A percentile compares a stretch with the other conserved stretches of the same genome.
Evolutionary conservation across 2,888 invertebrate species (phyloP).

Genomic region (Zonitis immaculata): DNA sequence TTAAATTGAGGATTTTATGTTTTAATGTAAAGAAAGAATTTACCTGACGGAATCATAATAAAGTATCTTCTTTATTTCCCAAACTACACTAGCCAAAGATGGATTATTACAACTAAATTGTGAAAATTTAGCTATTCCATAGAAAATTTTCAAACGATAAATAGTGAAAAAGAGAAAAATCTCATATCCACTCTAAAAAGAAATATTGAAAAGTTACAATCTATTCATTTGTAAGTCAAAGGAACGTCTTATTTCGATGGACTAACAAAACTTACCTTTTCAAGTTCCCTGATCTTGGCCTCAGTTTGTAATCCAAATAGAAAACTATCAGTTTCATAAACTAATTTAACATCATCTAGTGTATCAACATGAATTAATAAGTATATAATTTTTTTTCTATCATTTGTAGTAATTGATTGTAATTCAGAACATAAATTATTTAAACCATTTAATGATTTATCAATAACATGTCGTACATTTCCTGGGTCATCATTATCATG

Average conservation of each 20-base stretch:
- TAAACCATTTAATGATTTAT: background rate
- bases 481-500: background rate
- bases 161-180: conserved; percentile 53
- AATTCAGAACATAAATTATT: background rate
- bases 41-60: conserved; percentile 26
- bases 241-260: too few species aligned
- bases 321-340: conserved; percentile 54
- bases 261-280: conserved; percentile 53
- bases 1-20: too few species aligned
- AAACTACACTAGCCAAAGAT: conserved; percentile 3
- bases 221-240: too few species aligned
- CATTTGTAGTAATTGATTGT: background rate
- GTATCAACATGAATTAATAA: conserved; percentile 61
- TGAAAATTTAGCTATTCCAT: conserved; percentile 29
- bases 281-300: conserved; percentile 56
- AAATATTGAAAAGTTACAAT: too few species aligned
- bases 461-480: background rate
- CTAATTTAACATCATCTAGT: conserved; percentile 54
- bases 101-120: conserved; percentile 4
- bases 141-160: conserved; percentile 43
- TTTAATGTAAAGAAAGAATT: too few species aligned
- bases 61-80: conserved; percentile 12
- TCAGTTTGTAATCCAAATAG: conserved; percentile 59
- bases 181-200: conserved; percentile 43
- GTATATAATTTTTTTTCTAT: conserved; percentile 48